Base-by-base conservation (phyloP, 2,797 vertebrate species). In the Mormyrops boulengeri region DNA sequence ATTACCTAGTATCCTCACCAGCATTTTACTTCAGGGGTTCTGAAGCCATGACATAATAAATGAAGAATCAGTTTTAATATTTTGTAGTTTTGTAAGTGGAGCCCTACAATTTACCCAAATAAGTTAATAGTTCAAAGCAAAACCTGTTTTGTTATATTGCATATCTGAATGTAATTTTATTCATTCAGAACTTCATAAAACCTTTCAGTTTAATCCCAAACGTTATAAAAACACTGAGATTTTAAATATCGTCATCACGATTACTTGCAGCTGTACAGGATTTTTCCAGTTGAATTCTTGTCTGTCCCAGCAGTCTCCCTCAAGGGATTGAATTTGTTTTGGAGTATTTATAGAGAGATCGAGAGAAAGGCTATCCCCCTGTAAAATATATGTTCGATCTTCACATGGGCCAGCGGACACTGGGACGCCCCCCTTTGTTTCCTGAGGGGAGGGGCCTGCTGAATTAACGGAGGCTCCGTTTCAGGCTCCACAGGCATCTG, bases 401-500 rank as follows among this genome's bases (percentile, higher is more conserved):
- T 12, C 53, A 19, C 34, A n/a, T 8, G 22, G 22, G 50, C 34
- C 6, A 52, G 9, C n/a, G 8, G n/a, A 85, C 47, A 5, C 22
- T 89, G 34, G 26, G 53, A 19, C 82, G 57, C 52, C 26, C 11
- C 17, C 38, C 84, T 52, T 49, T 89, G 52, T 44, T 89, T n/a
- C 3, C 9, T 12, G 57, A 88, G 44, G 34, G 80, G 26, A 38
- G 88, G 57, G 91, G 85, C 26, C 73, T 73, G 60, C 77, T 55
- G 30, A 86, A 57, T 60, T 80, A 52, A 88, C 57, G 2, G 52
- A 3, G 41, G 34, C 49, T 66, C 52, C 38, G 44, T 50, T 11
- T 62, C 73, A 50, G 26, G 49, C 85, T 60, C 49, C 57, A 30
- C 26, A 34, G 89, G 88, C 89, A 89, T 90, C 88, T 90, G 88